Percentiles rank a stretch among this genome's conserved stretches.
Evolutionary conservation across 2,113 vertebrate species (phyloP).

Genomic region (Spea multiplicata): DNA sequence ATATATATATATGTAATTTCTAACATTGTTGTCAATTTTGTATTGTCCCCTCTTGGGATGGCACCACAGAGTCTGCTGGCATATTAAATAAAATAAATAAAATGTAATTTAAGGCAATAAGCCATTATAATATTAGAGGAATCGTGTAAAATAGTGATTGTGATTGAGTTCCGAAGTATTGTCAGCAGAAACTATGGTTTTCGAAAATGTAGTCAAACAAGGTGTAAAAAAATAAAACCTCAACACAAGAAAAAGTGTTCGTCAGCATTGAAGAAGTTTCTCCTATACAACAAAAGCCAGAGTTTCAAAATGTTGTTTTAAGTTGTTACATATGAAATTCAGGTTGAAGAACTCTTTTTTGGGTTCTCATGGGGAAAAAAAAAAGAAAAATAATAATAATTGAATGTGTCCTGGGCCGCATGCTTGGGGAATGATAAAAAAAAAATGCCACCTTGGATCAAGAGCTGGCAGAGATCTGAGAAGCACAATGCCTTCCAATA

Average conservation of each 20-base stretch:
- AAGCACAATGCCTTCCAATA: constrained; percentile 34
- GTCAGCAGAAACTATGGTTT: no score
- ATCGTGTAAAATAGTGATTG: no score
- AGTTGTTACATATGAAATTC: constrained; percentile 17
- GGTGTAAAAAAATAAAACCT: background rate
- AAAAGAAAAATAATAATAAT: constrained; percentile 1
- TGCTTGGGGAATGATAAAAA: constrained; percentile 35
- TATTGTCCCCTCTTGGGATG: no score
- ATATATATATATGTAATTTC: no score
- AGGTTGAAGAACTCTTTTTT: constrained; percentile 24
- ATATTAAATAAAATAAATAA: no score
- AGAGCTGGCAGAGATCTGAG: constrained; percentile 16
- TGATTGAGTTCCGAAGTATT: no score
- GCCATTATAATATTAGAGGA: no score
- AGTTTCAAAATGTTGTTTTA: constrained; percentile 22
- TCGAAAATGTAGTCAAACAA: no score
- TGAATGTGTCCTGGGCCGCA: background rate
- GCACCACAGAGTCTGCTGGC: no score
- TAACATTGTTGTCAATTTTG: no score
- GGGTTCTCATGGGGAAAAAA: background rate
- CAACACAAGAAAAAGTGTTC: no score
- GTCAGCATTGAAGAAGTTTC: background rate
- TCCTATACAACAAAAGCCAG: constrained; percentile 10
- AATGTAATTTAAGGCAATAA: no score
- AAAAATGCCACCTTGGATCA: constrained; percentile 33